Percentiles rank a stretch among this genome's conserved stretches.
phyloP scores from a whole-genome alignment of 2,888 invertebrate species.

The Acleris emargana region DNA sequence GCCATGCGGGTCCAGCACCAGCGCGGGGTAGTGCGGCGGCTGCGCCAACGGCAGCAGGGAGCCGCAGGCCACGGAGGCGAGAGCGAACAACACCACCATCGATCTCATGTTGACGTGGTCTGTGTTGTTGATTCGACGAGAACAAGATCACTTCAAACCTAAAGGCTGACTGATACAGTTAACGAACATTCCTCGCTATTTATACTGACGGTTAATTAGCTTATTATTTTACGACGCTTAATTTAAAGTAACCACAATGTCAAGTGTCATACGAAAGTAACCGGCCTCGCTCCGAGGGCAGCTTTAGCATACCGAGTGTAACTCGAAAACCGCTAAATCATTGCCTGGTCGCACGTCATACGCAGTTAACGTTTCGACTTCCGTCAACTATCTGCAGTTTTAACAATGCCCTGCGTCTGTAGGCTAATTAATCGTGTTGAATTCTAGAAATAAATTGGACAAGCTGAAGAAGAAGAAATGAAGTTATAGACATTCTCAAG shows the following conservation, averaged over 20 bases:
- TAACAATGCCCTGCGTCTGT: too few species aligned
- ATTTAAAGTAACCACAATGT: constrained; percentile 65
- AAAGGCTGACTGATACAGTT: constrained; percentile 65
- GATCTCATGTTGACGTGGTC: constrained; percentile 74
- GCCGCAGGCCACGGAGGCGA: constrained; percentile 84
- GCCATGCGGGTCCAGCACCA: constrained; percentile 47
- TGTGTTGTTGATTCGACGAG: constrained; percentile 63
- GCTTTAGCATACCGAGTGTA: constrained; percentile 32
- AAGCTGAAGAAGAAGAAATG: too few species aligned
- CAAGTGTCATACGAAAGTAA: constrained; percentile 73
- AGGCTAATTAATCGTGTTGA: too few species aligned
- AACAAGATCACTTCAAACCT: constrained; percentile 69
- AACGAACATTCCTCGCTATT: constrained; percentile 44
- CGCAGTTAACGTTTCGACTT: constrained; percentile 15
- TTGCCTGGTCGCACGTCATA: constrained; percentile 20
- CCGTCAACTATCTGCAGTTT: not conserved
- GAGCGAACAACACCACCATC: constrained; percentile 86
- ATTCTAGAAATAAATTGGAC: too few species aligned
- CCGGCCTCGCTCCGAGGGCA: constrained; percentile 52
- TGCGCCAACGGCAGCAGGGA: constrained; percentile 74
- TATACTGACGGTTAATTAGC: constrained; percentile 44
- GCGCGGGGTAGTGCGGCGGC: constrained; percentile 50
- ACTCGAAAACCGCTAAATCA: constrained; percentile 33
- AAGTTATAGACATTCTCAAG: too few species aligned
- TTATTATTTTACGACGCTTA: constrained; percentile 53